Evolutionary conservation across 2,888 invertebrate species (phyloP), one percentile per base, ranked within the genome.

Genomic region (Drosophila mettleri): DNA sequence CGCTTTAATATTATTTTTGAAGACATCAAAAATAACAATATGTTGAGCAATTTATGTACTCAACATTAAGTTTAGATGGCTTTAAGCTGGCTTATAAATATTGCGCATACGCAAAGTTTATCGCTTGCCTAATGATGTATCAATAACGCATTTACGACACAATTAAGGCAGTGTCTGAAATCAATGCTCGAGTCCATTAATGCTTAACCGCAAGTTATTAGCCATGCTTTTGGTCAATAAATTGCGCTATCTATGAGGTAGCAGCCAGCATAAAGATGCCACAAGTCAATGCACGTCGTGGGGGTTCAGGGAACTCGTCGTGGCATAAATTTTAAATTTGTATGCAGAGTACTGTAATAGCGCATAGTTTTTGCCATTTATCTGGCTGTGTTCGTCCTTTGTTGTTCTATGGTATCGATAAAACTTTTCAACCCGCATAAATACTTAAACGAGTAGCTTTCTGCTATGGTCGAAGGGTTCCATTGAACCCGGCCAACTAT

Each of bases 81-180:
- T 75, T 80, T 41, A 80, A 83, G 69, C 43, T 72, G 9, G n/a
- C 14, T 22, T 48, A 7, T n/a, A 31, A 55, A 74, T 71, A 76
- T 78, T 65, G 71, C 68, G 83, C 49, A 83, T 83, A 68, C 79
- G 84, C 76, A 67, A 54, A 38, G 71, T 65, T 72, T 78, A 78
- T 74, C 78, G 74, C 71, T 29, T 74, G 86, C 68, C 80, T 86
- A 83, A 83, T 83, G 83, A 83, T 76, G 86, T 81, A 83, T 83
- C 84, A 78, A 80, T 83, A 83, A 84, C 81, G 63, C 66, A 61
- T 83, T 82, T 75, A 86, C 69, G 82, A 86, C 78, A 65, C 80
- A 83, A 86, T 85, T 82, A 82, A 82, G 53, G 45, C 46, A 31
- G 24, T 41, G 22, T 24, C 45, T 67, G 63, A 73, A 82, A 82